Evolutionary conservation across 2,797 vertebrate species (phyloP).

Genomic region (Perodicticus potto): DNA sequence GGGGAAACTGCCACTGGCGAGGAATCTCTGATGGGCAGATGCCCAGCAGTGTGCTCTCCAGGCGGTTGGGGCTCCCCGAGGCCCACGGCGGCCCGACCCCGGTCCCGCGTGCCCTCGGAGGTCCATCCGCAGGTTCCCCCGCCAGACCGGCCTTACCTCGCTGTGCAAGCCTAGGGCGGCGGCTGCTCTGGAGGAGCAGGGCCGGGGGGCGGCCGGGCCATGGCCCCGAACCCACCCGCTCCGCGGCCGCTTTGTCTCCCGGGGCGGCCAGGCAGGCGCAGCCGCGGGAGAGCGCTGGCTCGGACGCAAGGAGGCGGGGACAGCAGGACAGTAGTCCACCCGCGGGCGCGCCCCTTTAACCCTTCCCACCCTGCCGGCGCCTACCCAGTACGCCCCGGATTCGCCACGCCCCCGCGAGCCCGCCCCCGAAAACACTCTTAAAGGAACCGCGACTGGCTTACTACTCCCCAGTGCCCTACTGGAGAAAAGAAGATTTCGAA

Average conservation of each 20-base stretch:
- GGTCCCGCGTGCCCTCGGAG: neutral
- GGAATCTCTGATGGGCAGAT: neutral
- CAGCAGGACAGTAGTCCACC: accelerated
- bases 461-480: neutral
- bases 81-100: neutral
- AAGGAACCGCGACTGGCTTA: constrained; percentile 1
- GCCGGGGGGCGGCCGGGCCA: neutral
- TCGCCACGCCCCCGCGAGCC: neutral
- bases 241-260: constrained; percentile 69
- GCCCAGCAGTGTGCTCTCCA: neutral
- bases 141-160: constrained; percentile 67
- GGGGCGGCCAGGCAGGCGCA: neutral
- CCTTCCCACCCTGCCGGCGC: neutral
- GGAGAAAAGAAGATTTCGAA: neutral
- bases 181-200: neutral
- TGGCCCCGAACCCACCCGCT: neutral
- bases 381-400: neutral
- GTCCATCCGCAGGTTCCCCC: neutral
- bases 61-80: neutral
- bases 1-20: neutral
- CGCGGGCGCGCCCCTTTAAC: constrained; percentile 68
- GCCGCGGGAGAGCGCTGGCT: neutral
- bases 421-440: constrained; percentile 58
- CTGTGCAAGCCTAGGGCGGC: constrained; percentile 36
- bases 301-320: neutral